A percentile compares a stretch with the other conserved stretches of the same genome.
Evolutionary conservation across 2,113 vertebrate genomes (phyloP).

Genomic region (Ammodramus savannarum): DNA sequence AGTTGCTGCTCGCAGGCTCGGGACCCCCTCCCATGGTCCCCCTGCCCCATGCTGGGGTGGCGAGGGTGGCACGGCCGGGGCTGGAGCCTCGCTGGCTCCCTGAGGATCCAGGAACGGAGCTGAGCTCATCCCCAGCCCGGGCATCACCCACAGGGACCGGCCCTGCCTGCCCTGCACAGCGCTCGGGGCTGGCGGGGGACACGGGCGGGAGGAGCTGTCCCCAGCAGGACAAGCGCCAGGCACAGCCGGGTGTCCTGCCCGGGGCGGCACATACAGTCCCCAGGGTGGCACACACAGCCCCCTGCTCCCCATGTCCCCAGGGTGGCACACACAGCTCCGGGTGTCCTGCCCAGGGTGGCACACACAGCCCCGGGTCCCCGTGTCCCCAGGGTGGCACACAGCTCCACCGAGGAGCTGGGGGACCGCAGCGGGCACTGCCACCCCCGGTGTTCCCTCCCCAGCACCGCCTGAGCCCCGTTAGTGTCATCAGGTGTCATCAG

Average conservation of each 20-base stretch:
- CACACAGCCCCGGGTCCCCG: no score
- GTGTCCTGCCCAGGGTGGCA: background rate
- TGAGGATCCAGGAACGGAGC: background rate
- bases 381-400: background rate
- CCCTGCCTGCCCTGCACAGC: background rate
- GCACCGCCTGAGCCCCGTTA: rapidly evolving
- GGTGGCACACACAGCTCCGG: no score
- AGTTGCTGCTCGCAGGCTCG: background rate
- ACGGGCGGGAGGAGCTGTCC: rapidly evolving
- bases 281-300: background rate
- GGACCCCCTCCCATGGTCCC: background rate
- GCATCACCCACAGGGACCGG: rapidly evolving
- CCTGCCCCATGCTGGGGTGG: rapidly evolving
- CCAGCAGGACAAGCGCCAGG: rapidly evolving
- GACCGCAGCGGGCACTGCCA: background rate
- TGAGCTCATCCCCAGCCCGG: background rate
- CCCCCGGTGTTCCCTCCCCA: rapidly evolving
- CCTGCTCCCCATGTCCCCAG: rapidly evolving
- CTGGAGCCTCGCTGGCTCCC: rapidly evolving
- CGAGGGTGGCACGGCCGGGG: background rate
- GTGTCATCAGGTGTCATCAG: background rate
- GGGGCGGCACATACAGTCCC: background rate
- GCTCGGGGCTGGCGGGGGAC: background rate
- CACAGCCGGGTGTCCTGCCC: background rate
- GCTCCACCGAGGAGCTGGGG: background rate